These are phyloP conservation scores for Ancistrus triradiatus DNA, from an alignment of 2,113 vertebrate genomes.

Conservation along the genomic window DNA sequence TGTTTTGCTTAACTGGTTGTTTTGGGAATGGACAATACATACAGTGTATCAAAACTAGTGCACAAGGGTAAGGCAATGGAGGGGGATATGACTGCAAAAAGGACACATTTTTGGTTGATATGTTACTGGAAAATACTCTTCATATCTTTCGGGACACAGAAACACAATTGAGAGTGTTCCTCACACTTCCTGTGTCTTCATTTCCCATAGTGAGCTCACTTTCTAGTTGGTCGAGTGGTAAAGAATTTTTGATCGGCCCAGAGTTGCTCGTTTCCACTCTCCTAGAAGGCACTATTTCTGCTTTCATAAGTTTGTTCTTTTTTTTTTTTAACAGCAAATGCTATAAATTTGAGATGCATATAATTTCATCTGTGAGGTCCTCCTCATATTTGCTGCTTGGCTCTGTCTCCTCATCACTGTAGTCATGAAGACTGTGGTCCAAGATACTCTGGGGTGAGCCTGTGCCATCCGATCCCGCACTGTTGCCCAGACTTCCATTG, in stretches of 20 bases:
- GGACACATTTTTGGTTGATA: constrained; percentile 37
- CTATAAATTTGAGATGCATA: constrained; percentile 95
- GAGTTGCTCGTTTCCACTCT: constrained; percentile 64
- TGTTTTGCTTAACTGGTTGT: too few relatives aligned
- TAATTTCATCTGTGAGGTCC: constrained; percentile 95
- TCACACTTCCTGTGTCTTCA: constrained; percentile 45
- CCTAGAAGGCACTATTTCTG: constrained; percentile 71
- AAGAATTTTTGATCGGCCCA: constrained; percentile 50
- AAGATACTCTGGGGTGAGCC: constrained; percentile 61
- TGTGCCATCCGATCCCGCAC: constrained; percentile 39
- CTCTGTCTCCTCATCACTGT: constrained; percentile 88
- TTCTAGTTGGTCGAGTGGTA: not conserved
- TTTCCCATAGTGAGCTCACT: constrained; percentile 26
- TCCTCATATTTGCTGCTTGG: constrained; percentile 77
- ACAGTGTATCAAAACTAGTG: constrained; percentile 7
- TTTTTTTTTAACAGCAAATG: constrained; percentile 58
- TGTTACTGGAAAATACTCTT: constrained; percentile 34
- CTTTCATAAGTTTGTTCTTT: constrained; percentile 19
- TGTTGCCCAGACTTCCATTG: constrained; percentile 70
- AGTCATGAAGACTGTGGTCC: constrained; percentile 81
- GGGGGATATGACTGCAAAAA: constrained; percentile 35
- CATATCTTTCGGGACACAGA: constrained; percentile 7
- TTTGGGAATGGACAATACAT: constrained; percentile 10
- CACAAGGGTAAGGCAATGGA: constrained; percentile 35
- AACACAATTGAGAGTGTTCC: constrained; percentile 10